Evolutionary conservation across 2,888 invertebrate species (phyloP), one percentile per base, ranked within the genome.

Genomic region (Stictocephala bisonia): DNA sequence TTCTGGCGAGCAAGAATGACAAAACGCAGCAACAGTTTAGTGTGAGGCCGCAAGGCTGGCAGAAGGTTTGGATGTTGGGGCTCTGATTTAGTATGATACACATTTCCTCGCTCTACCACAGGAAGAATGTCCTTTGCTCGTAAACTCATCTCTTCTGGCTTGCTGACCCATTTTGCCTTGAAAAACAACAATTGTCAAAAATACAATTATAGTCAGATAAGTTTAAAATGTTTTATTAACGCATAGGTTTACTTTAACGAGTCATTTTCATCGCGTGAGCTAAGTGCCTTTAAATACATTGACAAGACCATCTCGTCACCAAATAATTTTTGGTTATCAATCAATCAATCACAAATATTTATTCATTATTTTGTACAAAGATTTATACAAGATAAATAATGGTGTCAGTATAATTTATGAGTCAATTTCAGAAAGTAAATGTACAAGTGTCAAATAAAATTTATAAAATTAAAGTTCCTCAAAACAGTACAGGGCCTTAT

Each of bases 121-220:
- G 91, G 91, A 67, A 92, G 82, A 79, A 96, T 94, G 82, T 96
- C 96, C 81, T 89, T 90, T 7, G 94, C 90, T 79, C 96, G 88
- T 68, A 96, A 85, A 53, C 90, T 88, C 77, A 96, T 86, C 81
- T 94, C 93, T 77, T 89, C 87, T 69, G 95, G 85, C 84, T 93
- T 90, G 7, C 86, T 85, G 68, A 95, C 88, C 96, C 96, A 96
- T 83, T 92, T 92, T 0, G 96, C 96, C 60, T 73, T 29, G 2
- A 31, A 31, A 9, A 31, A 31, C 6, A 31, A 31, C 7, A 31
- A n/a, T n/a, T n/a, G n/a, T n/a, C n/a, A n/a, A n/a, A 3, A 29
- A 35, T 9, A 35, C 7, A 9, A 35, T 35, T 9, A 7, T 35
- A 35, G 7, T 35, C 9, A 9, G 35, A 35, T 35, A 11, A 35